Evolutionary conservation across 1,140 invertebrate genomes (phyloP).

Genomic region (Tyrophagus putrescentiae): DNA sequence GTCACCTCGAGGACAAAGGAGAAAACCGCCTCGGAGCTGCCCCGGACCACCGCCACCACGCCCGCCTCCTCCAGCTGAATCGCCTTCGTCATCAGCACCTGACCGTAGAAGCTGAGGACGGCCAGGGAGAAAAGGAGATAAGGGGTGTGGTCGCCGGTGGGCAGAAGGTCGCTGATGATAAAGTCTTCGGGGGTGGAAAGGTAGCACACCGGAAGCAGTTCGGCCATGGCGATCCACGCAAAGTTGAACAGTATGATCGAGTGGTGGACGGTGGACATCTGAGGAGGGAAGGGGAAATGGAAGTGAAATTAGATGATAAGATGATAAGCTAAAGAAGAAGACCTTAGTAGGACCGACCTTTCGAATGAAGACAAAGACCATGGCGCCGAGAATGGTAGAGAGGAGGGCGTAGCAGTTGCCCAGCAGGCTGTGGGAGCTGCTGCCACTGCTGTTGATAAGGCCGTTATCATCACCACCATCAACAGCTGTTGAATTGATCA

Average conservation of each 20-base stretch:
- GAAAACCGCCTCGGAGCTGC: slow-evolving; percentile 60
- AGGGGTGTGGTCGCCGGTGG: slow-evolving; percentile 48
- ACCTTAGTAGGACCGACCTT: slow-evolving; percentile 47
- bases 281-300: background rate
- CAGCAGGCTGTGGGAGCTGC: slow-evolving; percentile 39
- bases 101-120: slow-evolving; percentile 27
- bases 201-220: slow-evolving; percentile 56
- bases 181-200: slow-evolving; percentile 30
- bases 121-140: slow-evolving; percentile 58
- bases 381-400: slow-evolving; percentile 70
- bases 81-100: slow-evolving; percentile 27
- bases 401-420: slow-evolving; percentile 65
- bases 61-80: slow-evolving; percentile 29
- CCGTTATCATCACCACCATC: background rate
- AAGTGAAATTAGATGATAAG: too few relatives aligned
- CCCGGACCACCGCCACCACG: slow-evolving; percentile 27
- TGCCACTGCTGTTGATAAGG: background rate
- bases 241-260: slow-evolving; percentile 78
- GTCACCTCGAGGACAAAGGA: slow-evolving; percentile 67
- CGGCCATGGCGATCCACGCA: slow-evolving; percentile 59
- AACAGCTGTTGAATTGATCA: background rate
- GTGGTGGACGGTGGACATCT: slow-evolving; percentile 58
- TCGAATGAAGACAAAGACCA: slow-evolving; percentile 66
- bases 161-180: slow-evolving; percentile 61
- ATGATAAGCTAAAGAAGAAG: too few relatives aligned